Evolutionary conservation across 92 coral and sea anemone species (phyloP), one percentile per base, ranked within the genome.

Genomic region (Siderastrea radians): DNA sequence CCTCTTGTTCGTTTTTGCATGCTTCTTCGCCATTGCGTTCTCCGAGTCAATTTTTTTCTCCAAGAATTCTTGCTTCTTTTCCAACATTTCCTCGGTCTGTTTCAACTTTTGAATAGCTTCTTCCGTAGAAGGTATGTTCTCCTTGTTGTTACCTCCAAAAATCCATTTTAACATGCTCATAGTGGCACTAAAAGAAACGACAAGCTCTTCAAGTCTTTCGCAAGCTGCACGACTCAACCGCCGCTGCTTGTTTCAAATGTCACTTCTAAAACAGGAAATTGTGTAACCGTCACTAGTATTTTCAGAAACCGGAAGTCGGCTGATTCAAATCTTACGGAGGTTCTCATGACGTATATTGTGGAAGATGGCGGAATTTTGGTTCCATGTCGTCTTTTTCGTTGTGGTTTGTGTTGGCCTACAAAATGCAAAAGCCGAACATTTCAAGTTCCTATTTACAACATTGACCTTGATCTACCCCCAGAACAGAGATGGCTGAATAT

Each of bases 391-490:
- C 55, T 55, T 71, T 51, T 61, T 76, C 64, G 3, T 78, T 61
- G 70, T 68, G 15, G 19, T 87, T 46, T 65, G 68, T 72, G 77
- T 75, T 45, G 48, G 59, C 9, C 2, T 60, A 17, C 61, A 60
- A 64, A 14, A 38, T 43, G 17, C 63, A 16, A 62, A 50, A 8
- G 49, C 79, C 7, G 94, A 88, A 15, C 96, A 57, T 77, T 87
- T 65, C 96, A 91, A 77, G 96, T 94, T 14, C 90, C 94, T 59
- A 78, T 94, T 46, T 84, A 67, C 64, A 89, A 85, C 50, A 86
- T 96, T 9, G 79, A 96, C 71, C 93, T 96, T 12, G 99, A 96
- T 76, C 91, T 93, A 1, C 94, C 96, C 47, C 94, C 98, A 44
- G 90, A 94, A 75, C 80, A 95, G 68, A 91, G 98, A 94, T 96